Percentiles rank a stretch among this genome's conserved stretches.
These are phyloP conservation scores for Drosophila serrata DNA, from an alignment of 1,140 invertebrate genomes.

Conservation along the genomic window DNA sequence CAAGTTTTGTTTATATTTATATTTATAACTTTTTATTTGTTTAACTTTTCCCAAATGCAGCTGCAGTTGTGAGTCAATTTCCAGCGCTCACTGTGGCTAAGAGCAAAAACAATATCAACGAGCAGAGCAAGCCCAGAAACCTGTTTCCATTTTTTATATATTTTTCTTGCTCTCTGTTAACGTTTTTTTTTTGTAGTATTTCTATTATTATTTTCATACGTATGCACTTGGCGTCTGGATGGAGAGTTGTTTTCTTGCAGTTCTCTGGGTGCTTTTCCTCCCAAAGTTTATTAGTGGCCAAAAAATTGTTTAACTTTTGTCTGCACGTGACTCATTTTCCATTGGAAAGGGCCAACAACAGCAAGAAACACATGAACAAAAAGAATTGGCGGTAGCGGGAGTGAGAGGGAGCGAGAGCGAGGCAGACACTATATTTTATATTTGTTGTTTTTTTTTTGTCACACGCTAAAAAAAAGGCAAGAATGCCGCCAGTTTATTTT, in stretches of 20 bases:
- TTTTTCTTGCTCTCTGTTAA: conserved; percentile 32
- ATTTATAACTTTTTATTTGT: conserved; percentile 25
- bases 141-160: conserved; percentile 48
- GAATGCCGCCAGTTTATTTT: conserved; percentile 46
- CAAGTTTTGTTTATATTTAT: conserved; percentile 24
- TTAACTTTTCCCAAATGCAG: background rate
- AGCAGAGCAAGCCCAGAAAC: conserved; percentile 60
- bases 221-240: conserved; percentile 45
- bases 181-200: conserved; percentile 15
- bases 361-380: conserved; percentile 22
- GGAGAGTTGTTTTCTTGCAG: conserved; percentile 11
- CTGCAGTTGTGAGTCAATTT: conserved; percentile 37
- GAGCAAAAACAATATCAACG: conserved; percentile 12
- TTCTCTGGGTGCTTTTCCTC: conserved; percentile 8
- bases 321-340: conserved; percentile 49
- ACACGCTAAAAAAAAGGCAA: conserved; percentile 42
- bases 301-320: conserved; percentile 25
- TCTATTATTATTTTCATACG: conserved; percentile 14
- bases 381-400: conserved; percentile 28
- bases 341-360: conserved; percentile 3
- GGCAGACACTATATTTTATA: conserved; percentile 21
- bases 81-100: conserved; percentile 49
- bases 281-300: no score
- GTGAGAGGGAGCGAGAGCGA: conserved; percentile 8
- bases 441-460: conserved; percentile 31